Evolutionary conservation across 2,797 vertebrate genomes (phyloP), one percentile per base, ranked within the genome.

Genomic region (Typhlichthys eigenmanni): DNA sequence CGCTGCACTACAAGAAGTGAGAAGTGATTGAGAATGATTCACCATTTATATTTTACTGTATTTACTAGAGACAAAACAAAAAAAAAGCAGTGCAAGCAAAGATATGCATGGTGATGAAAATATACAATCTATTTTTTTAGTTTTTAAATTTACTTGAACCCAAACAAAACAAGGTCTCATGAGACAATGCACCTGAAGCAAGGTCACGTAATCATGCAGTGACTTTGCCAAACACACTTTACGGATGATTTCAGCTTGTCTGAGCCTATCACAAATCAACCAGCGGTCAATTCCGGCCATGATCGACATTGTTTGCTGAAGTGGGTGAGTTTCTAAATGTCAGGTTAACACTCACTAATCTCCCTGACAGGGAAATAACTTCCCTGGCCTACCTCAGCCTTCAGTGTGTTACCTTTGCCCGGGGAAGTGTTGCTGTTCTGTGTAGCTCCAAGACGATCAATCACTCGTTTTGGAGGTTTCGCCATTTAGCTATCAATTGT

Each of bases 1-100:
- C 88, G 87, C 87, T 70, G 83, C 80, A 91, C 89, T 88, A 87
- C 81, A 68, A 86, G 82, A 85, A 82, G 79, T 84, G 71, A 85
- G 74, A 64, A 82, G 79, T 83, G 86, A 90, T 62, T 78, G 80
- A 85, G 85, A 87, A 82, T 85, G 80, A 88, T 88, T 86, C 83
- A 87, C 80, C 54, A 72, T 86, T 82, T 82, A 87, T 86, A 85
- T 83, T 86, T 75, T 67, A 83, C 79, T 85, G 83, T 79, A 80
- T 73, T 85, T 83, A 89, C 79, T 72, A 29, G 52, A 82, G 84
- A 88, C 85, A 89, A 82, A 79, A 82, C 74, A 46, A 87, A 88
- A 17, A 17, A 84, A 74, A 82, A 87, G 72, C 89, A 92, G 88
- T 73, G 84, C 85, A 85, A 89, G 85, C 63, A 73, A 89, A 82